Evolutionary conservation across 1,140 invertebrate genomes (phyloP), one percentile per base, ranked within the genome.

Genomic region (Harpegnathos saltator): DNA sequence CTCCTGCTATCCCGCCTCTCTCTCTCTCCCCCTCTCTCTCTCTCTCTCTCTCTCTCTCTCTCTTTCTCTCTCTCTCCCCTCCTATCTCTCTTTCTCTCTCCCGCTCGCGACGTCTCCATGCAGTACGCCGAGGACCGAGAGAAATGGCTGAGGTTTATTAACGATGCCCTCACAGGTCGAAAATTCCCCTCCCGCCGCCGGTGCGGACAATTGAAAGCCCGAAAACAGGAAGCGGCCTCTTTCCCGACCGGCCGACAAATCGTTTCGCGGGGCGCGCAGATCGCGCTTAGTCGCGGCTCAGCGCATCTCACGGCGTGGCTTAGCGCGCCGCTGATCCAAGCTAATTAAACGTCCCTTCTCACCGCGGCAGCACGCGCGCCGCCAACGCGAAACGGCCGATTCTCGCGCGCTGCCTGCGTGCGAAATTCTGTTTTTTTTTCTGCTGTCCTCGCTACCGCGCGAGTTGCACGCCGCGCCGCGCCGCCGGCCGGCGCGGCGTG

Each of bases 91-190:
- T 22, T n/a, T 58, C 24, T 17, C 7, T 48, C 29, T 22, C 22
- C 52, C 38, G n/a, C 24, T 12, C 48, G 33, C 61, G 50, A 87
- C 58, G 66, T 87, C 68, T 73, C 85, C 69, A 61, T 87, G 71
- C 81, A 63, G 29, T 50, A 63, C 48, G 56, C 68, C 24, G 22
- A 73, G 19, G 15, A 22, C n/a, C 38, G 62, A 71, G 72, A 88
- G 71, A 83, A 85, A 88, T 89, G 74, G 54, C 81, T 33, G 50
- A 56, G 50, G 87, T 89, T 89, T 89, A 89, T 89, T 88, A 89
- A 89, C 87, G 69, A 88, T 89, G 88, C 62, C 62, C 77, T 85
- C 65, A 74, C 74, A 68, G 83, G 68, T 78, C 72, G 84, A 88
- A 72, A 88, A 88, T 88, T 75, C n/a, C 59, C 12, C 77, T 33